Percentiles rank a stretch among this genome's conserved stretches.
phyloP scores from a whole-genome alignment of 53 echinoderm and acorn worm species.

The Temnopleurus reevesii region DNA sequence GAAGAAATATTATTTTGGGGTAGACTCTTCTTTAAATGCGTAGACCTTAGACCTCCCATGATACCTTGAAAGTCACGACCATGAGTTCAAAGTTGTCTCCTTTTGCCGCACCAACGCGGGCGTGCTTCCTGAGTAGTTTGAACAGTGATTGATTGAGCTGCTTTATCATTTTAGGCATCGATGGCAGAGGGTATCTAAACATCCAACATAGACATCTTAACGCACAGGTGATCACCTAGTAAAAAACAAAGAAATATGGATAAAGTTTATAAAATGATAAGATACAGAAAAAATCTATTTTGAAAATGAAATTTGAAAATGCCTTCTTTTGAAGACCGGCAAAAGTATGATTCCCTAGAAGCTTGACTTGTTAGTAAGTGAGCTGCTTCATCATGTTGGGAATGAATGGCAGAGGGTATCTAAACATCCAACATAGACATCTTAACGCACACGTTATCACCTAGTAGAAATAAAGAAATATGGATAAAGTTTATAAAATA shows the following conservation, averaged over 20 bases:
- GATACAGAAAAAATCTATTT: too few species aligned
- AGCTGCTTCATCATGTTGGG: constrained; percentile 49
- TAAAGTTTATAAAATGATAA: neutral
- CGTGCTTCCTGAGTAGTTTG: constrained; percentile 75
- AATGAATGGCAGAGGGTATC: constrained; percentile 81
- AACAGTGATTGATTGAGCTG: constrained; percentile 79
- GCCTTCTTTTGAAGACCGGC: constrained; percentile 79
- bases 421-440: constrained; percentile 78
- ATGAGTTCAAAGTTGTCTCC: constrained; percentile 95
- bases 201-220: constrained; percentile 80
- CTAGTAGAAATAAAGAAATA: constrained; percentile 63
- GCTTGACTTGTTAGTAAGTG: constrained; percentile 71
- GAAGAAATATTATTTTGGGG: too few species aligned
- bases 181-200: constrained; percentile 81
- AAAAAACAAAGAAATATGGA: constrained; percentile 58
- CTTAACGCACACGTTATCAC: constrained; percentile 76
- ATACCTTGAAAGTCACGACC: constrained; percentile 91
- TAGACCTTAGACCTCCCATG: too few species aligned
- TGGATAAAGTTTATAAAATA: neutral
- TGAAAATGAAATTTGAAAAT: constrained; percentile 77
- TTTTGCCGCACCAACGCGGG: constrained; percentile 77
- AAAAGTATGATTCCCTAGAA: constrained; percentile 80
- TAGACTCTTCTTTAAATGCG: too few species aligned
- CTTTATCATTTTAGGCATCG: constrained; percentile 47
- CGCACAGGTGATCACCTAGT: constrained; percentile 75